Evolutionary conservation across 2,888 invertebrate species (phyloP), one percentile per base, ranked within the genome.

Genomic region (Ferdinandea cuprea): DNA sequence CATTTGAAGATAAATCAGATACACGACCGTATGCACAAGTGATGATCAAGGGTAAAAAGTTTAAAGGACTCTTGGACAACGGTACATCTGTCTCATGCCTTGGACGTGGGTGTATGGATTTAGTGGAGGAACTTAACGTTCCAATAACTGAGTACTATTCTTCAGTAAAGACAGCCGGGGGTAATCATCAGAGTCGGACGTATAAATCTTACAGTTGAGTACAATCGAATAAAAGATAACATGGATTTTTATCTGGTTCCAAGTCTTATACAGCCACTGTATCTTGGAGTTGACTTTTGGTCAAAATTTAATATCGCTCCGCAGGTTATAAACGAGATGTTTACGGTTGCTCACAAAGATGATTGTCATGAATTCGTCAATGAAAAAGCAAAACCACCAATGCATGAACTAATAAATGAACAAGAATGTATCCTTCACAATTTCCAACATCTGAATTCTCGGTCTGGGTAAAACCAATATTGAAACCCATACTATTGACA

Each of bases 391-490:
- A 3, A 8, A 15, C 28, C 25, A 9, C 21, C 37, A 7, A 40
- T 7, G 19, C 19, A n/a, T 35, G 21, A 21, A 3, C 13, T 15
- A 21, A 2, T 7, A 21, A 21, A 2, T 13, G n/a, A 19, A 13
- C 42, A n/a, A n/a, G n/a, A n/a, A n/a, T n/a, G n/a, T n/a, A n/a
- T 11, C 15, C 15, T 13, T n/a, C 0, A 28, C 15, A 5, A 8
- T 9, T 42, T 17, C 42, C 6, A 8, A 42, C 9, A 1, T 42
- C 35, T 4, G 15, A 3, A 30, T 66, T 52, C 2, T 66, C 4
- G 66, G 66, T 3, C 9, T 66, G 13, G 66, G 66, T n/a, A 66
- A 28, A 66, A 66, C 52, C 3, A 9, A 37, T 7, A 9, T 66
- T 2, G 66, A 30, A n/a, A 0, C 4, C 0, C 52, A 66, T 1